Evolutionary conservation across 2,113 vertebrate species (phyloP).

Genomic region (Aptenodytes forsteri): DNA sequence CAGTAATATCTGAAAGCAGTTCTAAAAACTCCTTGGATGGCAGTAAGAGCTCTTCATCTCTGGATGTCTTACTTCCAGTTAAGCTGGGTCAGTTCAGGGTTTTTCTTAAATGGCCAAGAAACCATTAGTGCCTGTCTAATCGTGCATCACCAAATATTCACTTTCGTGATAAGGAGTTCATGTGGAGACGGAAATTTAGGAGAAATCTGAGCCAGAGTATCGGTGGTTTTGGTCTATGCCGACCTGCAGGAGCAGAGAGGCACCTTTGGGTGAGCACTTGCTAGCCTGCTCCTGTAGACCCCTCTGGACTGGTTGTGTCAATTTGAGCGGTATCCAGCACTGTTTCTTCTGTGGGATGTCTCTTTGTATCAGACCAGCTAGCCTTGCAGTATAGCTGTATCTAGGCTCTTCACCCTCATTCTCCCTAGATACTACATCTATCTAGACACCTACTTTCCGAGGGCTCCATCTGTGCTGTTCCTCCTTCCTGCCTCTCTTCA

Average conservation of each 20-base stretch:
- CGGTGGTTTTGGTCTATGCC: background rate
- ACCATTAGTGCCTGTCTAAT: background rate
- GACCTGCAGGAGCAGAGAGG: background rate
- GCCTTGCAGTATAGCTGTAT: background rate
- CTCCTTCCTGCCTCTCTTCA: background rate
- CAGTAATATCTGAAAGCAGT: background rate
- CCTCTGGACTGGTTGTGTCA: background rate
- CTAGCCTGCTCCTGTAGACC: background rate
- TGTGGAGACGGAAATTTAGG: background rate
- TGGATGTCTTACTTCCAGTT: background rate
- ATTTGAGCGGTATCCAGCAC: background rate
- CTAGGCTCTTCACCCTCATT: background rate
- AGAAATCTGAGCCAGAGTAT: background rate
- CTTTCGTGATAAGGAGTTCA: background rate
- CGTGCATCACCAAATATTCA: background rate
- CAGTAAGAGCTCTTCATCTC: background rate
- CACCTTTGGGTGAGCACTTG: background rate
- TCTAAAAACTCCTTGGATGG: background rate
- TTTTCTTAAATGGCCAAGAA: background rate
- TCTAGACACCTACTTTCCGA: background rate
- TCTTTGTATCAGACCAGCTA: background rate
- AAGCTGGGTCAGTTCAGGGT: background rate
- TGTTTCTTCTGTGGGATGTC: background rate
- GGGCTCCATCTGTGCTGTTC: background rate
- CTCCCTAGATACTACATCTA: background rate